A percentile compares a stretch with the other conserved stretches of the same genome.
These are phyloP conservation scores for Drosophila fungiperda DNA, from an alignment of 2,888 invertebrate species.

Conservation along the genomic window DNA sequence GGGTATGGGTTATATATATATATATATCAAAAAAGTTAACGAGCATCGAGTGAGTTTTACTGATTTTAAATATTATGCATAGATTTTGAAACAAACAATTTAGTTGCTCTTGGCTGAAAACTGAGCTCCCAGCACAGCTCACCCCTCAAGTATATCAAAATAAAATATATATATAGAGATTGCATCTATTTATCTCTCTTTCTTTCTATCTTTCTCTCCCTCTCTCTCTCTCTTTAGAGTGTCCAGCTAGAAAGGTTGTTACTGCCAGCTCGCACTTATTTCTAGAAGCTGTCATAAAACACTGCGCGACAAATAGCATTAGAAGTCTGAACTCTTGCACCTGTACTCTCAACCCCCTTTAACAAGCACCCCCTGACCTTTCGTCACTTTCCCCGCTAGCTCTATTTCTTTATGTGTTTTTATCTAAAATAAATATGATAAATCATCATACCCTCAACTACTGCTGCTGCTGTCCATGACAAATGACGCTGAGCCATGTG, in stretches of 20 bases:
- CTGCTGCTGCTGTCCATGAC: constrained; percentile 64
- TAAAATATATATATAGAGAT: constrained; percentile 1
- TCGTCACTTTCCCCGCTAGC: not conserved
- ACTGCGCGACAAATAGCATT: constrained; percentile 72
- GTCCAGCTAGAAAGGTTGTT: not conserved
- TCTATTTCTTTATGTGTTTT: constrained; percentile 17
- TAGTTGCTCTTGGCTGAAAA: constrained; percentile 2
- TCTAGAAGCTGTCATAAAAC: constrained; percentile 57
- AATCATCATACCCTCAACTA: constrained; percentile 63
- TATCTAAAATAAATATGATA: constrained; percentile 73
- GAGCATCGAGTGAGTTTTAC: constrained; percentile 20
- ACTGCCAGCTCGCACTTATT: constrained; percentile 12
- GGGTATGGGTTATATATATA: not conserved
- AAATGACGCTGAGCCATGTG: constrained; percentile 69
- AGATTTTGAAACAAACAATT: constrained; percentile 30
- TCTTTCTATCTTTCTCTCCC: constrained; percentile 9
- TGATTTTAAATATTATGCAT: constrained; percentile 55
- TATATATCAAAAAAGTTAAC: not conserved
- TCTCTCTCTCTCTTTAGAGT: constrained; percentile 2
- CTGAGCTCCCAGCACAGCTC: not conserved
- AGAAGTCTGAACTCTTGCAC: constrained; percentile 74
- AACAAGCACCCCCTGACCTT: too few species aligned
- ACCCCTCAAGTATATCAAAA: not conserved
- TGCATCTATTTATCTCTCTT: constrained; percentile 8
- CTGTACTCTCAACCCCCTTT: constrained; percentile 39